phyloP scores from a whole-genome alignment of 2,888 invertebrate species.

The Ceramica pisi region DNA sequence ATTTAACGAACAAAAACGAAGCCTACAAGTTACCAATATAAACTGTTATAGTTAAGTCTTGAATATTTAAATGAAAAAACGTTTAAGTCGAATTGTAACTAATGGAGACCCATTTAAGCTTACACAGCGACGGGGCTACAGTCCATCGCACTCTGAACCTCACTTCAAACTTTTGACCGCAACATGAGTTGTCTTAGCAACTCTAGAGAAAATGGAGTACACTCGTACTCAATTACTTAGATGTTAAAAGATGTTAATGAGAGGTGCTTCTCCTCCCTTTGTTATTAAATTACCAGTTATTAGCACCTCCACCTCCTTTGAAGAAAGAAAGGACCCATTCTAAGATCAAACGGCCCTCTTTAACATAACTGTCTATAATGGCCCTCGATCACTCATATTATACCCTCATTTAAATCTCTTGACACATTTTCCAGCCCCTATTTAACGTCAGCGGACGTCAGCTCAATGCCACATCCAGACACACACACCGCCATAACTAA shows the following conservation, averaged over 20 bases:
- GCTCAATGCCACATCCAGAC: slow-evolving; percentile 35
- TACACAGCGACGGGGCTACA: too few relatives aligned
- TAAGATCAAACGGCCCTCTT: slow-evolving; percentile 25
- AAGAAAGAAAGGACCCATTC: slow-evolving; percentile 11
- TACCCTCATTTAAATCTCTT: slow-evolving; percentile 56
- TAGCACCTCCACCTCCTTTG: slow-evolving; percentile 11
- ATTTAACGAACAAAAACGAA: neutral
- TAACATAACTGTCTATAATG: slow-evolving; percentile 25
- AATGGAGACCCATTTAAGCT: neutral
- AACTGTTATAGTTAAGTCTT: neutral
- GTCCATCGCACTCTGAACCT: neutral
- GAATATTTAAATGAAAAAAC: neutral
- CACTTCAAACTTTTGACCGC: neutral
- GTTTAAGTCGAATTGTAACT: neutral
- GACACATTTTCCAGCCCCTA: slow-evolving; percentile 44
- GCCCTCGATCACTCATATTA: slow-evolving; percentile 43
- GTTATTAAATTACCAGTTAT: slow-evolving; percentile 25
- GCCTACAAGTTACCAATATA: neutral
- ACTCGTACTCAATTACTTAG: neutral
- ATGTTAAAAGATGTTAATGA: neutral
- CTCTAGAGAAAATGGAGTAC: neutral
- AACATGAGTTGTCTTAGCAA: neutral
- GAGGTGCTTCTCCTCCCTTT: slow-evolving; percentile 14
- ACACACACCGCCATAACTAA: slow-evolving; percentile 67
- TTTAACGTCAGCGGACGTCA: slow-evolving; percentile 34